Base-by-base conservation (phyloP, 2,888 invertebrate genomes). In the Ormia ochracea region DNA sequence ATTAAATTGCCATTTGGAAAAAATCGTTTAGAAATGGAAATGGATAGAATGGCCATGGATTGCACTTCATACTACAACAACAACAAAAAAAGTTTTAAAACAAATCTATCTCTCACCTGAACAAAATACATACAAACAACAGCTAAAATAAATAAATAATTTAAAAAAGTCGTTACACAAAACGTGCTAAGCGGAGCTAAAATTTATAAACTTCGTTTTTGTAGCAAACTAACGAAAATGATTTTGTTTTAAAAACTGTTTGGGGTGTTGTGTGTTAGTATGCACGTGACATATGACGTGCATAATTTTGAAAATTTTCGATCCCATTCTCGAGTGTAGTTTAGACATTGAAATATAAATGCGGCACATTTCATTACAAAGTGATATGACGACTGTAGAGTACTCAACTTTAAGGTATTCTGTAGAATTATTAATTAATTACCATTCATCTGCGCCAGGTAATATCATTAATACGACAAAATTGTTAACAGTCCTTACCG, bases 111-210 rank as follows among this genome's bases (percentile, higher is more conserved):
- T 66, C 48, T 66, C 23, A 41, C n/a, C 61, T 58, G 9, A 58
- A 31, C 48, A 58, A 9, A 56, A 41, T 4, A 48, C n/a, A n/a
- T n/a, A n/a, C n/a, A n/a, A n/a, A 54, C 19, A 63, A 38, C 59
- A 72, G 23, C 43, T 43, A 33, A 63, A 63, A 58, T 59, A 74
- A 66, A 66, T 66, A 72, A 80, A 80, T 76, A 80, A 73, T 76
- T 80, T 80, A 68, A 66, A 66, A n/a, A 76, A 80, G 76, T 80
- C 75, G 65, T 79, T 75, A 79, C 41, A 76, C 33, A 61, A 80
- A 80, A 75, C 79, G 79, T 76, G 79, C 66, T 66, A 61, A 72
- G 72, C 66, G 61, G 65, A 66, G 70, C 66, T 69, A 38, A 2
- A 45, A 61, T 31, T 63, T 68, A 12, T 21, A 5, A 23, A 17